Evolutionary conservation across 2,113 vertebrate species (phyloP), one percentile per base, ranked within the genome.

Genomic region (Phalacrocorax brasilianus): DNA sequence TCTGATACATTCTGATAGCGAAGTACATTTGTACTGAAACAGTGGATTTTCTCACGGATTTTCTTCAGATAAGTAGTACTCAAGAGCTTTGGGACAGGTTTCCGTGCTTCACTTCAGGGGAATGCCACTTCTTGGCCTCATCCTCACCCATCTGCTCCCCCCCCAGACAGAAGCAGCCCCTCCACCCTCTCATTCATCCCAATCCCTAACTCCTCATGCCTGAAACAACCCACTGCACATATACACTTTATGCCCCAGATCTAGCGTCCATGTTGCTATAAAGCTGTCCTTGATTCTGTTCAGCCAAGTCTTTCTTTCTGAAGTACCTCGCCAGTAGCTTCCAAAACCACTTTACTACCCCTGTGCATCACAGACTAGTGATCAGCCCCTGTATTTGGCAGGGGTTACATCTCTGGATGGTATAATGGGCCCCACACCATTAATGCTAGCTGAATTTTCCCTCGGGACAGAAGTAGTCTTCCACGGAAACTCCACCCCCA

Each of bases 281-380:
- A 80, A 66, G 38, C 8, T 53, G 17, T 17, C 45, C 55, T 61
- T 62, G 32, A 71, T 24, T 32, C 30, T 21, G 17, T 53, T 77
- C 55, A 85, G 14, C 20, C 38, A 19, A 35, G 14, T 28, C 12
- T 24, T 86, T 40, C 50, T 42, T 76, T 56, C 65, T 28, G 11
- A 66, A 70, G 45, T n/a, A 65, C 22, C 18, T 32, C 9, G 1
- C 8, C 45, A n/a, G 40, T 0, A 73, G n/a, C n/a, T 90, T 76
- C 67, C 53, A 65, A 42, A 86, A 59, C 9, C 3, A 30, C 26
- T 79, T n/a, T 1, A 4, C 33, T 15, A 30, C 9, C 50, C 66
- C 42, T 65, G 40, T 0, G 0, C 23, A 56, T 76, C 58, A 61
- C 32, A 79, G 38, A n/a, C n/a, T 42, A 47, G 16, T 0, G 0